A percentile compares a stretch with the other conserved stretches of the same genome.
These are phyloP conservation scores for Stratiolaelaps scimitus DNA, from an alignment of 1,140 invertebrate species.

Conservation along the genomic window DNA sequence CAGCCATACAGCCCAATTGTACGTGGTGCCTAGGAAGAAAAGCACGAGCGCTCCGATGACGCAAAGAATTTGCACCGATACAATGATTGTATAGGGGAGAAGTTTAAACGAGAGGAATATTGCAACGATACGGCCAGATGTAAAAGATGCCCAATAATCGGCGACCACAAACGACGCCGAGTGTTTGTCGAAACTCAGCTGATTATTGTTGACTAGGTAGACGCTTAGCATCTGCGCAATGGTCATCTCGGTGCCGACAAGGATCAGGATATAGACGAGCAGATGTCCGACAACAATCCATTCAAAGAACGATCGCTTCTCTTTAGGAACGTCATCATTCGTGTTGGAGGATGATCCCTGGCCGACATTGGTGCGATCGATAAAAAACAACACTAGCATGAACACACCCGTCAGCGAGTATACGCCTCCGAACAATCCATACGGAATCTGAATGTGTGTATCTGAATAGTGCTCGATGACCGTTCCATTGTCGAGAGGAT, in stretches of 20 bases:
- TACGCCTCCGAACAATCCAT: background rate
- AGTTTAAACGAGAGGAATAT: slow-evolving; percentile 5
- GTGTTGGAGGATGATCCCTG: background rate
- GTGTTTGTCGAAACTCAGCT: slow-evolving; percentile 3
- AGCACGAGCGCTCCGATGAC: slow-evolving; percentile 15
- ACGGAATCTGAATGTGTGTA: background rate
- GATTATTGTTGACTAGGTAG: background rate
- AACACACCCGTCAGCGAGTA: slow-evolving; percentile 14
- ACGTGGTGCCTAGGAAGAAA: slow-evolving; percentile 12
- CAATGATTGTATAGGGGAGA: slow-evolving; percentile 15
- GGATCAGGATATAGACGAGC: slow-evolving; percentile 9
- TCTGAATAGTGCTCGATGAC: background rate
- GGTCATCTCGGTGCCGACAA: background rate
- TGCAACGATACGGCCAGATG: slow-evolving; percentile 1
- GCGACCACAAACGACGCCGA: background rate
- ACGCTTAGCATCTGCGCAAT: slow-evolving; percentile 20
- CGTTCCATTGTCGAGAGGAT: background rate
- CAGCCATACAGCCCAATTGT: slow-evolving; percentile 13
- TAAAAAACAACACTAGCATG: slow-evolving; percentile 16
- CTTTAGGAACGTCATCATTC: background rate
- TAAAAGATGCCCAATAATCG: slow-evolving; percentile 21
- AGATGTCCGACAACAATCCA: slow-evolving; percentile 9
- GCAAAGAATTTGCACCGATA: background rate
- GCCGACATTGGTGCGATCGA: background rate
- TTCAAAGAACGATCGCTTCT: slow-evolving; percentile 7